Evolutionary conservation across 1,140 invertebrate genomes (phyloP).

Genomic region (Saccostrea cuccullata): DNA sequence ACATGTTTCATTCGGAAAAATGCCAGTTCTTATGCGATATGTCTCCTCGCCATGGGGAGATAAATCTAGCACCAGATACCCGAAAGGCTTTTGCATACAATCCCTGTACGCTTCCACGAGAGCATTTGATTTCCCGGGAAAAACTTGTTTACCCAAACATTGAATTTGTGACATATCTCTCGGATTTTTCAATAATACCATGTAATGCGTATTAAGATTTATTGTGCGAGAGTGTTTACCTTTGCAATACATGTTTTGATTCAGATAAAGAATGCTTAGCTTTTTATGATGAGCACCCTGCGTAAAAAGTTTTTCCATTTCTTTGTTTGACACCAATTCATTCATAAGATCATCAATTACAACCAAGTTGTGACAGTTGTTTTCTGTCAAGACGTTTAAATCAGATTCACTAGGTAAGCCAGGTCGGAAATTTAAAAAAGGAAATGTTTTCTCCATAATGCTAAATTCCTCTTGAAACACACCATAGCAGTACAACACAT

Average conservation of each 20-base stretch:
- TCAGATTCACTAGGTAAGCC: too few species aligned
- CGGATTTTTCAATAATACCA: constrained; percentile 46
- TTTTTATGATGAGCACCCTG: constrained; percentile 47
- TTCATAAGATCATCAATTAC: background rate
- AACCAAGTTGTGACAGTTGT: background rate
- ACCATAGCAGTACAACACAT: too few species aligned
- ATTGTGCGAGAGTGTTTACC: constrained; percentile 42
- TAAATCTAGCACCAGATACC: constrained; percentile 42
- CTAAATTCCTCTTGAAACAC: too few species aligned
- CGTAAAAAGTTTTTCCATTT: too few species aligned
- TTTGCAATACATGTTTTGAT: background rate
- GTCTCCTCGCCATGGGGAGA: constrained; percentile 28
- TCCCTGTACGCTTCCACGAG: too few species aligned
- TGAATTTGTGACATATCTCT: constrained; percentile 42
- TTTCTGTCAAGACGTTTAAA: background rate
- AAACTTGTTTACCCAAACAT: constrained; percentile 30
- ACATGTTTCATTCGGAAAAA: constrained; percentile 36
- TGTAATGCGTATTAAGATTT: constrained; percentile 46
- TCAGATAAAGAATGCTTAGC: constrained; percentile 40
- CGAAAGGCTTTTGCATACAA: background rate
- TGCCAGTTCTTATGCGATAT: constrained; percentile 26
- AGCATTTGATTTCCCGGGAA: constrained; percentile 5
- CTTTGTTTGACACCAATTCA: too few species aligned
- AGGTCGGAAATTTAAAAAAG: background rate
- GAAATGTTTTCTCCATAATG: background rate